Base-by-base conservation (phyloP, 2,113 vertebrate species). In the Indicator indicator region DNA sequence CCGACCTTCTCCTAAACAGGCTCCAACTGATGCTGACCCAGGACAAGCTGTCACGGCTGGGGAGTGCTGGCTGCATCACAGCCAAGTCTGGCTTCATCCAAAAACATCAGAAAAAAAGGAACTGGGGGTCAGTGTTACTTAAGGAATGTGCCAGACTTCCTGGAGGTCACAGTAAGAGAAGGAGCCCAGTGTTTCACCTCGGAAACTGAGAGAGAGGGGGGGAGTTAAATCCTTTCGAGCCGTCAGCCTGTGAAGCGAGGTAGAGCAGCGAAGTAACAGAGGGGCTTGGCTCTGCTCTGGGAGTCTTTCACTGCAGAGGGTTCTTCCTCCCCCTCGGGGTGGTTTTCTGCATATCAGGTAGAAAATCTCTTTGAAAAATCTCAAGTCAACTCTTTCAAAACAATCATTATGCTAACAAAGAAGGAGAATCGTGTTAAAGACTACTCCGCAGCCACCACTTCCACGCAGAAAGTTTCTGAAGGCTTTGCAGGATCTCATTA, bases 61-160 rank as follows among this genome's bases (percentile, higher is more conserved):
- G 83, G 86, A 90, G 73, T 11, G 90, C 83, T 76, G 90, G 10
- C 74, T 65, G 40, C 62, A 82, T 82, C 92, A 11, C 1, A 82
- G 81, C 77, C 92, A 75, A 84, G 92, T 40, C 92, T 75, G 86
- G 3, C 81, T 93, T 84, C 89, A 92, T 93, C 89, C 90, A 84
- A 97, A 96, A 96, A 90, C 86, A 95, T 75, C 89, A 94, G 91
- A 89, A 93, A 97, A 16, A 44, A 89, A 95, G 83, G 94, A 95
- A 92, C 91, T 38, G 16, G 77, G 91, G 90, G 90, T 96, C 95
- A 97, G 70, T 65, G 81, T 93, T 68, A 36, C 60, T 83, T 50
- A 9, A 95, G 91, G 94, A 96, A 94, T 95, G 86, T 79, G 90
- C 73, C 89, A 86, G 63, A 78, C 74, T 95, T 93, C 92, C 94